These are phyloP conservation scores for Ctenopoma kingsleyae DNA, from an alignment of 2,797 vertebrate genomes.

Conservation along the genomic window DNA sequence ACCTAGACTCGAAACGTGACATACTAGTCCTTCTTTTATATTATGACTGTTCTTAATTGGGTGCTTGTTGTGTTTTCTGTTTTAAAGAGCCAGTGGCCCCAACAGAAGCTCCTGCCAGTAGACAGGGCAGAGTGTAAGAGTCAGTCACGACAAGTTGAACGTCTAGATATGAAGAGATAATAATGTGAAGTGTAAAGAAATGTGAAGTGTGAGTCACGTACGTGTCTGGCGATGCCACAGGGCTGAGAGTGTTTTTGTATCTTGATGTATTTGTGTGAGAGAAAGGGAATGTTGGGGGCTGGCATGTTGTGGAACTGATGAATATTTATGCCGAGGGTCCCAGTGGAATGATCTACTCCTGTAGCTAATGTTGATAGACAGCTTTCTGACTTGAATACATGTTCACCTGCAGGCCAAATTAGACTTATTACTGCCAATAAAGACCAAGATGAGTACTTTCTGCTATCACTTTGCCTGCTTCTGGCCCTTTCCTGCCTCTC, in stretches of 20 bases:
- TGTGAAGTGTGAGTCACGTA: slow-evolving; percentile 64
- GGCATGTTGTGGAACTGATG: slow-evolving; percentile 90
- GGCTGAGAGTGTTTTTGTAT: slow-evolving; percentile 56
- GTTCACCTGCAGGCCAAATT: slow-evolving; percentile 82
- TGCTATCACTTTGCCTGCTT: slow-evolving; percentile 29
- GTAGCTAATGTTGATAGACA: slow-evolving; percentile 93
- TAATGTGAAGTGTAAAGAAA: slow-evolving; percentile 14
- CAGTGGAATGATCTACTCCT: slow-evolving; percentile 90
- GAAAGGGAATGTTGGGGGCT: slow-evolving; percentile 44
- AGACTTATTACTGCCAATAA: slow-evolving; percentile 68
- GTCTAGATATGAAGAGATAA: slow-evolving; percentile 13
- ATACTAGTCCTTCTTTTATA: background rate
- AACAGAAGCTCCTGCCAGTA: slow-evolving; percentile 5
- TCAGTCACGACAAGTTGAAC: slow-evolving; percentile 17
- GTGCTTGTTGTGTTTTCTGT: background rate
- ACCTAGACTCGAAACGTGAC: background rate
- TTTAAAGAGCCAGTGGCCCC: background rate
- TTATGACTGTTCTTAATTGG: background rate
- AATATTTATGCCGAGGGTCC: slow-evolving; percentile 96
- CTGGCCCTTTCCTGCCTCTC: slow-evolving; percentile 24
- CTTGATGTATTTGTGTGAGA: slow-evolving; percentile 20
- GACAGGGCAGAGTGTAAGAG: background rate
- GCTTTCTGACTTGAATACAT: slow-evolving; percentile 92
- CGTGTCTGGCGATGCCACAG: slow-evolving; percentile 38
- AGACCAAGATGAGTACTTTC: slow-evolving; percentile 33